Conservation (phyloP, 1,140 invertebrate species). For the Drosophila eugracilis region DNA sequence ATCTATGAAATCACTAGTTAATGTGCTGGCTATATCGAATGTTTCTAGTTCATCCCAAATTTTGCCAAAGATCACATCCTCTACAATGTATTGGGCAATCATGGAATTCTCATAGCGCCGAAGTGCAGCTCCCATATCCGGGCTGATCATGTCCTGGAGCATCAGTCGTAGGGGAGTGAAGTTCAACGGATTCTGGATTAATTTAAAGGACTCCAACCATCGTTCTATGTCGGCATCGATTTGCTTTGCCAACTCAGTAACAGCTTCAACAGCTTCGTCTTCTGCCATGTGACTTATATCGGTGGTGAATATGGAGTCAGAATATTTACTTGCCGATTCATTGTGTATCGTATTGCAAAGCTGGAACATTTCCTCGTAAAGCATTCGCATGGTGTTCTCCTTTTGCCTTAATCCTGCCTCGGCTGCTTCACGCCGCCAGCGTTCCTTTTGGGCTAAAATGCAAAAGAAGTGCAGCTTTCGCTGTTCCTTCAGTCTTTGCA, state of each 20-base stretch:
- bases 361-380: conserved; percentile 90
- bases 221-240: conserved; percentile 85
- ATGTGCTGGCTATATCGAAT: conserved; percentile 45
- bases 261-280: conserved; percentile 86
- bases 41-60: conserved; percentile 54
- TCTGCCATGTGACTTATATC: conserved; percentile 87
- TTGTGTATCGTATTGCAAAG: conserved; percentile 85
- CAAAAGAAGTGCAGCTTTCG: conserved; percentile 89
- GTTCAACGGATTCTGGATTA: conserved; percentile 77
- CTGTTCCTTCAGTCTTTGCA: conserved; percentile 89
- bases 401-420: conserved; percentile 88
- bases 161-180: conserved; percentile 73
- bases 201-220: conserved; percentile 85
- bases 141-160: conserved; percentile 50
- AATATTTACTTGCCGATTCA: conserved; percentile 88
- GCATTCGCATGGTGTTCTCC: conserved; percentile 87
- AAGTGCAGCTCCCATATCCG: conserved; percentile 35
- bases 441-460: conserved; percentile 88
- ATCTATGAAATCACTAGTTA: conserved; percentile 64
- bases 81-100: conserved; percentile 63
- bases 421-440: conserved; percentile 88
- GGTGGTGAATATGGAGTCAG: conserved; percentile 88
- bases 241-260: conserved; percentile 86
- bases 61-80: conserved; percentile 58
- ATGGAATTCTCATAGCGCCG: conserved; percentile 36